Evolutionary conservation across 2,113 vertebrate species (phyloP), one percentile per base, ranked within the genome.

Genomic region (Labeo catla): DNA sequence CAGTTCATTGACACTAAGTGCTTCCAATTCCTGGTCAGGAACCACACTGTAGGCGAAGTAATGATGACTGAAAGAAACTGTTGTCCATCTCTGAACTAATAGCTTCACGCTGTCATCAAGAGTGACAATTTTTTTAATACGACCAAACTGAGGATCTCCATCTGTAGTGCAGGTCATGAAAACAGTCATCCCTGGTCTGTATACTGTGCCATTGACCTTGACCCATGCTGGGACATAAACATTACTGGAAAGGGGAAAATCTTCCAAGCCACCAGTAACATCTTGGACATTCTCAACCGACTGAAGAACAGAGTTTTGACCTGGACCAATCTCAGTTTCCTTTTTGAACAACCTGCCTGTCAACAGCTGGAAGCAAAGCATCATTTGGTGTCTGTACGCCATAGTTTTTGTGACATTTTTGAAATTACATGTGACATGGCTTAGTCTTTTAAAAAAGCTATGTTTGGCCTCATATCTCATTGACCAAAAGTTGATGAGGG

Each of bases 371-470:
- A 78, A 78, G 23, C 76, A 79, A 59, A 85, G 19, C 61, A 85
- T 34, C 45, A 85, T 68, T 49, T 85, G 84, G 28, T 85, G 76
- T 36, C 59, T 52, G 45, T 49, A 81, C 23, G 68, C 66, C 70
- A 68, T 50, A 12, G 6, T 15, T 2, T 68, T 68, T 68, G 28
- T 36, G 12, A 85, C 65, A 39, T 88, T 88, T 11, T 19, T 15
- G 11, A 84, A 88, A 45, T 59, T 85, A 68, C 86, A 87, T 16
- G 72, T 87, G 21, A 85, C 65, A 81, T 85, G 83, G 43, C 19
- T 59, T 21, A 59, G 57, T 21, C 52, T 73, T 81, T 66, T 68
- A 39, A 85, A 85, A 76, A 85, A 59, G 19, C 6, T 19, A 2
- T 8, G 57, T 59, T 21, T 21, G 21, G 19, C 57, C 7, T 59